Conservation (phyloP, 92 coral and sea anemone species). For the Ricordea florida region DNA sequence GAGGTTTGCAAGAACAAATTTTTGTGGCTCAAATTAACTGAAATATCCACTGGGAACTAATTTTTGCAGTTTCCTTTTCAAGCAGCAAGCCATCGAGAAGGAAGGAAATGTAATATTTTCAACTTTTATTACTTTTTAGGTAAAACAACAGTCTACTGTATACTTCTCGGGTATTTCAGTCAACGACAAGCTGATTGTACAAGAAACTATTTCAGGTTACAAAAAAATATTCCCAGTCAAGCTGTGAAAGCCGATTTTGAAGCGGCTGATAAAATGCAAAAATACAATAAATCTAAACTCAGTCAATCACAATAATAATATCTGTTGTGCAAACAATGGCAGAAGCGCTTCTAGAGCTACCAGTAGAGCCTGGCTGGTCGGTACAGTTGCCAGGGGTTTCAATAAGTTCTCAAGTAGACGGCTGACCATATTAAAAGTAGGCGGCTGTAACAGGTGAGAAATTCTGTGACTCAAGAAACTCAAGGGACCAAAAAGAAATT, state of each 20-base stretch:
- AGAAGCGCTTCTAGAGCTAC: too few relatives aligned
- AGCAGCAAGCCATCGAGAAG: not conserved
- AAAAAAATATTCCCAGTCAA: not conserved
- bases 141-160: not conserved
- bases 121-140: not conserved
- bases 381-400: too few relatives aligned
- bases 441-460: too few relatives aligned
- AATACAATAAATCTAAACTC: not conserved
- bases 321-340: not conserved
- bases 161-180: constrained; percentile 2
- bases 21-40: not conserved
- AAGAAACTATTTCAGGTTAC: constrained; percentile 1
- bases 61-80: not conserved
- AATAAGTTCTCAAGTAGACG: too few relatives aligned
- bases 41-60: not conserved
- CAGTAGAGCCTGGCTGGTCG: too few relatives aligned
- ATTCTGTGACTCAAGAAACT: too few relatives aligned
- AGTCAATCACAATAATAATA: not conserved
- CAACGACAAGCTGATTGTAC: constrained; percentile 3
- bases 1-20: constrained; percentile 23
- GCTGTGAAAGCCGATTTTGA: constrained; percentile 6
- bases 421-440: too few relatives aligned
- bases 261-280: not conserved
- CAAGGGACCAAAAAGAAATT: too few relatives aligned
- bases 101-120: constrained; percentile 2